Percentiles rank a stretch among this genome's conserved stretches.
Conservation (phyloP, 1,140 invertebrate genomes). For the Nymphalis io region DNA sequence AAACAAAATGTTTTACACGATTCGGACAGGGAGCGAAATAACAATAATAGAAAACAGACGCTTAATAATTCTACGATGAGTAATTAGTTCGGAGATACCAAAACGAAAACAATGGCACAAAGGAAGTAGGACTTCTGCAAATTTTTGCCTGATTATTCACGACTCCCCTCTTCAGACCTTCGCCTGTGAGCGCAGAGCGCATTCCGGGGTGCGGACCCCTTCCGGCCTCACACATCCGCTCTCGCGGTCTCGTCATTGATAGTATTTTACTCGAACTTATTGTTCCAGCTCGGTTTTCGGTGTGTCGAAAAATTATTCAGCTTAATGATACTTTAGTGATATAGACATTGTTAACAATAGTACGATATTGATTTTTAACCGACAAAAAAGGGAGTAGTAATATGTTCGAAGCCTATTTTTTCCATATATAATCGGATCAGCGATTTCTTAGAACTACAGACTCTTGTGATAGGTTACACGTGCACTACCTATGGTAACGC, state of each 20-base stretch:
- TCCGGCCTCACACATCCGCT: conserved; percentile 28
- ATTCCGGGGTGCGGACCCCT: background rate
- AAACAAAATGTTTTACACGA: no score
- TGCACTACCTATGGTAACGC: no score
- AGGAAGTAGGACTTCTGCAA: conserved; percentile 12
- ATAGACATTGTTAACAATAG: no score
- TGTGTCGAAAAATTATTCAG: background rate
- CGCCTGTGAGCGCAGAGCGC: background rate
- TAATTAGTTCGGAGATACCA: conserved; percentile 15
- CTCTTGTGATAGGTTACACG: no score
- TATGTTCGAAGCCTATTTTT: no score
- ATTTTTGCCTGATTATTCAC: conserved; percentile 37
- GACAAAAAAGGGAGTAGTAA: no score
- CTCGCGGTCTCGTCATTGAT: background rate
- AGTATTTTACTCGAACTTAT: background rate
- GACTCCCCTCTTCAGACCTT: conserved; percentile 6
- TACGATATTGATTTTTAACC: no score
- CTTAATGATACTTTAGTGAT: no score
- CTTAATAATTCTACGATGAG: conserved; percentile 8
- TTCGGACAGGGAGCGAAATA: background rate
- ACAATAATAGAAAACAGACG: background rate
- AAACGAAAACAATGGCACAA: conserved; percentile 10
- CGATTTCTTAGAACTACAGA: no score
- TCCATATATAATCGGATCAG: no score
- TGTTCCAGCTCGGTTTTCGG: background rate